Conservation (phyloP, 2,113 vertebrate genomes). For the Okapia johnstoni region DNA sequence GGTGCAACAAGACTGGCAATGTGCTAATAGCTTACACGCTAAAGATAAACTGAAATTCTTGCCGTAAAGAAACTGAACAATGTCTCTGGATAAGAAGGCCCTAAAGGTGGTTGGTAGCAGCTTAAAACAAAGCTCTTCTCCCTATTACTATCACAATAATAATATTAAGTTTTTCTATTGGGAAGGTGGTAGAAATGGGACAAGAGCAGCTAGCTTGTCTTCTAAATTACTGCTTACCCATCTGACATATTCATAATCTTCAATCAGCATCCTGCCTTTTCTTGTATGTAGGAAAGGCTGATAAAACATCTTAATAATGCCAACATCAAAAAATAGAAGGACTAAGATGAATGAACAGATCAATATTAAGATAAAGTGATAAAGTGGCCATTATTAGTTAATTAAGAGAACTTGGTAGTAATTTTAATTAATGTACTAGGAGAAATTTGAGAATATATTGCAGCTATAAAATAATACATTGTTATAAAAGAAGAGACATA, state of each 20-base stretch:
- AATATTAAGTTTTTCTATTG: not conserved
- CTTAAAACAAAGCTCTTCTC: not conserved
- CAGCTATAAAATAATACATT: not conserved
- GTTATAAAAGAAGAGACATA: not conserved
- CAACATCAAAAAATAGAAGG: not conserved
- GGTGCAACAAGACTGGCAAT: not conserved
- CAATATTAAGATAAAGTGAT: not conserved
- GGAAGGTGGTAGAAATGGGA: not conserved
- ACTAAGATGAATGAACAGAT: not conserved
- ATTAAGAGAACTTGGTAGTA: not conserved
- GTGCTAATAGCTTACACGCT: not conserved
- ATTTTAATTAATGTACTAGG: not conserved
- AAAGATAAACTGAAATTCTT: not conserved
- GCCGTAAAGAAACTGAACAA: not conserved
- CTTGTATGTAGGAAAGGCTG: not conserved
- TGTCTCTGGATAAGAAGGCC: not conserved
- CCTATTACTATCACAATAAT: not conserved
- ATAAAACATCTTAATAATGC: not conserved
- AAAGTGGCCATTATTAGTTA: not conserved
- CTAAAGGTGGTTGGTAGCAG: not conserved
- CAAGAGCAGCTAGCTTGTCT: not conserved
- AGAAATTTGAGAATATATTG: not conserved
- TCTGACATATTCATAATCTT: not conserved
- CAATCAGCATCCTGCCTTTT: not conserved
- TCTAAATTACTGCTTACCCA: not conserved